Conservation (phyloP, 2,888 invertebrate species). For the Bombylius major region DNA sequence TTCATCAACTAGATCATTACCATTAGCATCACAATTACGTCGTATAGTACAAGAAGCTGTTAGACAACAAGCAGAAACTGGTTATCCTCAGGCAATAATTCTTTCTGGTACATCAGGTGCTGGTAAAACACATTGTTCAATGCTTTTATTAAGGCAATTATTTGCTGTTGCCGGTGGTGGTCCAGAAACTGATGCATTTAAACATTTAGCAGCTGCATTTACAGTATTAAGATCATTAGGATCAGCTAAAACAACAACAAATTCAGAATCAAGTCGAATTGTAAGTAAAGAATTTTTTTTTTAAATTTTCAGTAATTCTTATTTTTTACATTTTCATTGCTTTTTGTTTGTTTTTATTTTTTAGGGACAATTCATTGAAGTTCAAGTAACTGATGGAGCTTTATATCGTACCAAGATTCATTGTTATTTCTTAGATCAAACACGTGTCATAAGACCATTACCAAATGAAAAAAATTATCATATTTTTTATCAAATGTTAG, state of each 20-base stretch:
- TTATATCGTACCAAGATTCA: slow-evolving; percentile 91
- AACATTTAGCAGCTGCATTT: slow-evolving; percentile 89
- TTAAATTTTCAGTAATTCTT: neutral
- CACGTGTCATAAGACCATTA: slow-evolving; percentile 74
- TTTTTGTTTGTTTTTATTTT: slow-evolving; percentile 2
- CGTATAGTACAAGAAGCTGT: slow-evolving; percentile 86
- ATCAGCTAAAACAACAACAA: slow-evolving; percentile 78
- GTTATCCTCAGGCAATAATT: slow-evolving; percentile 90
- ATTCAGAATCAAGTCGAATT: slow-evolving; percentile 87
- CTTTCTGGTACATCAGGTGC: slow-evolving; percentile 84
- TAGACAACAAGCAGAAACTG: slow-evolving; percentile 86
- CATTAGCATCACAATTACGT: slow-evolving; percentile 68
- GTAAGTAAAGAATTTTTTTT: slow-evolving; percentile 39
- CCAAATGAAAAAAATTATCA: slow-evolving; percentile 89
- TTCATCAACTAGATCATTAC: slow-evolving; percentile 61
- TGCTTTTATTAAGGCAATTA: slow-evolving; percentile 77
- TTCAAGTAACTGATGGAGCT: slow-evolving; percentile 89
- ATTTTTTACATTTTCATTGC: neutral
- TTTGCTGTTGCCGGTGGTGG: slow-evolving; percentile 92
- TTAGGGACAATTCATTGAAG: slow-evolving; percentile 91
- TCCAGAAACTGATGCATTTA: slow-evolving; percentile 90
- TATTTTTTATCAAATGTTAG: slow-evolving; percentile 91
- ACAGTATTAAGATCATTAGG: slow-evolving; percentile 86
- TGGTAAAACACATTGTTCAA: slow-evolving; percentile 87
- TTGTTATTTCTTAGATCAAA: slow-evolving; percentile 90